Evolutionary conservation across 2,113 vertebrate genomes (phyloP), one percentile per base, ranked within the genome.

Genomic region (Pardalotus punctatus): DNA sequence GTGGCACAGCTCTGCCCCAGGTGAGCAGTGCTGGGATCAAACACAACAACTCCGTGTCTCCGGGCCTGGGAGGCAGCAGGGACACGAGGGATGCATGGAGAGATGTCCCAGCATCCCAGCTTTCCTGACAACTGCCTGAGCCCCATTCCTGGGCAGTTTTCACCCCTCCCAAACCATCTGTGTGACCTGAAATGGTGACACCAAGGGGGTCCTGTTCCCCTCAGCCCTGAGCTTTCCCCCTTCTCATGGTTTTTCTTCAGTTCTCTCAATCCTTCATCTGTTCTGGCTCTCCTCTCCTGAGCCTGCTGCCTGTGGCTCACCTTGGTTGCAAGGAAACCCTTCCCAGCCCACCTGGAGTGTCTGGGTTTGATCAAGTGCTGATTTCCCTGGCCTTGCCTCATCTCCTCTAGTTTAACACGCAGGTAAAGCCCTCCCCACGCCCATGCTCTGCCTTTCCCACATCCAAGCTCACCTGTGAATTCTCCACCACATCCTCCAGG

Each of bases 401-500:
- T 23, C 47, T 51, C 18, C 35, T 90, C 20, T 9, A 29, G 24
- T 6, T 45, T 36, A 66, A 35, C 24, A 27, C 14, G 27, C 53
- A 36, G 1, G 2, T 8, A 11, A 40, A 17, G 36, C 35, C 13
- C 18, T 66, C 24, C 47, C 45, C 0, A 4, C 54, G 64, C n/a
- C 74, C 17, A 20, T 45, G 43, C 9, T 45, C 7, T 45, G 43
- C 18, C 43, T 45, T 45, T 45, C 43, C 43, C 43, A 45, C 0
- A 1, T 12, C 43, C 20, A 9, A 25, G 36, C 96, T 85, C 94
- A 98, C 98, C 95, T 97, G 97, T 0, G 98, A 98, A 58, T 92
- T 90, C 91, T 98, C 96, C 42, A 98, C 97, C 84, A 98, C 98
- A 22, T 95, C 95, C 65, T 98, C 97, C 94, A 99, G 67, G 83